These are phyloP conservation scores for Pagrus major DNA, from an alignment of 2,113 vertebrate species.

Conservation along the genomic window DNA sequence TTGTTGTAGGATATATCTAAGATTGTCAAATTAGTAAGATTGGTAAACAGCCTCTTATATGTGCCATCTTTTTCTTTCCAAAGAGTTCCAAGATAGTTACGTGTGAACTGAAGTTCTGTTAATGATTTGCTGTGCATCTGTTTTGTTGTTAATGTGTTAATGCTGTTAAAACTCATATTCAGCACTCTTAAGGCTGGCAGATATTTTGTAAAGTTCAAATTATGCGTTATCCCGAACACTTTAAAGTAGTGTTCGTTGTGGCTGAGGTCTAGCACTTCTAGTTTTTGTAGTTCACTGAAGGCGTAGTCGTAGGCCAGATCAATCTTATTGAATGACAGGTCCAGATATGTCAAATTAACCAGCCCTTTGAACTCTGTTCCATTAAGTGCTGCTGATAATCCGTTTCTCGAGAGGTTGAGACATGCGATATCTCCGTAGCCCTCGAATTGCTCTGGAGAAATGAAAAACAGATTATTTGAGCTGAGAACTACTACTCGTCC, in stretches of 20 bases:
- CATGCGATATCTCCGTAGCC: slow-evolving; percentile 81
- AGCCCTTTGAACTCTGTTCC: slow-evolving; percentile 80
- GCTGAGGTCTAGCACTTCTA: slow-evolving; percentile 85
- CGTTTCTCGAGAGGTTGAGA: slow-evolving; percentile 88
- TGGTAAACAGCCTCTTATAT: slow-evolving; percentile 77
- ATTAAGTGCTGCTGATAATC: slow-evolving; percentile 75
- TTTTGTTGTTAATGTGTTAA: slow-evolving; percentile 85
- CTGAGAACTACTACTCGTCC: slow-evolving; percentile 86
- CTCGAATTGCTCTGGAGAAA: slow-evolving; percentile 80
- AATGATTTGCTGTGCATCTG: slow-evolving; percentile 80
- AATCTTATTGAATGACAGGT: slow-evolving; percentile 80
- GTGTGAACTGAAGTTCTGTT: slow-evolving; percentile 81
- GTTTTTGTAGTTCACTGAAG: slow-evolving; percentile 75
- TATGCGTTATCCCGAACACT: slow-evolving; percentile 82
- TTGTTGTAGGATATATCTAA: slow-evolving; percentile 84
- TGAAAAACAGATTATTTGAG: slow-evolving; percentile 87
- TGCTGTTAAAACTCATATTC: slow-evolving; percentile 81
- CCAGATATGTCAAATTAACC: slow-evolving; percentile 82
- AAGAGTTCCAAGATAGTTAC: slow-evolving; percentile 82
- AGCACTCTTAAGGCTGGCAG: slow-evolving; percentile 78
- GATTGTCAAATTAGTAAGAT: slow-evolving; percentile 77
- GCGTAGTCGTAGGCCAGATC: slow-evolving; percentile 77
- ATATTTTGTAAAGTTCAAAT: slow-evolving; percentile 82
- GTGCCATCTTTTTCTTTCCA: slow-evolving; percentile 77
- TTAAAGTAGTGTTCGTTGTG: slow-evolving; percentile 87